phyloP scores from a whole-genome alignment of 2,113 vertebrate genomes.

The Gambusia holbrooki region DNA sequence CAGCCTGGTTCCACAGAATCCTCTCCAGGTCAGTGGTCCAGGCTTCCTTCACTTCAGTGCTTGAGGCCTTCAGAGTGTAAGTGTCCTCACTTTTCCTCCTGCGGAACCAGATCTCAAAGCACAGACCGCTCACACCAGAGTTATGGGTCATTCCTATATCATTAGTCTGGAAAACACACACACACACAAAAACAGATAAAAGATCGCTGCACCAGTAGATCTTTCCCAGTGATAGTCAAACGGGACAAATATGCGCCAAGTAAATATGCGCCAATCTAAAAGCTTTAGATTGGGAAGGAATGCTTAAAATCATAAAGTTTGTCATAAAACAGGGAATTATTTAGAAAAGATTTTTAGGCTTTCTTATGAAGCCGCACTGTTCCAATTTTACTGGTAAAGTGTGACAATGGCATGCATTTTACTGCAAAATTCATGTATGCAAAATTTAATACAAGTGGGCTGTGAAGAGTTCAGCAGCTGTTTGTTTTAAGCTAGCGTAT shows the following conservation, averaged over 20 bases:
- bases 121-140: constrained; percentile 68
- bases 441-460: neutral
- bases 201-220: neutral
- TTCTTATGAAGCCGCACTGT: no score
- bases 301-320: no score
- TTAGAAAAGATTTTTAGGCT: no score
- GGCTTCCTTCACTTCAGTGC: constrained; percentile 76
- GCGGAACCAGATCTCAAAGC: constrained; percentile 85
- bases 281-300: no score
- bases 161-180: constrained; percentile 68
- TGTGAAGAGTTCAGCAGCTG: neutral
- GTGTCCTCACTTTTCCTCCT: constrained; percentile 81
- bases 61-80: constrained; percentile 74
- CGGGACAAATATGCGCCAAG: no score
- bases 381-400: no score
- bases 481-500: neutral
- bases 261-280: no score
- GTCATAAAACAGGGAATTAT: no score
- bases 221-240: neutral
- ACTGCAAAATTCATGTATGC: neutral
- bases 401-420: neutral
- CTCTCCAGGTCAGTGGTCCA: constrained; percentile 82
- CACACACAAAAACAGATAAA: neutral
- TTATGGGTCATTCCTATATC: constrained; percentile 83
- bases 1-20: constrained; percentile 82